Evolutionary conservation across 2,888 invertebrate species (phyloP).

Genomic region (Microplitis deprimator): DNA sequence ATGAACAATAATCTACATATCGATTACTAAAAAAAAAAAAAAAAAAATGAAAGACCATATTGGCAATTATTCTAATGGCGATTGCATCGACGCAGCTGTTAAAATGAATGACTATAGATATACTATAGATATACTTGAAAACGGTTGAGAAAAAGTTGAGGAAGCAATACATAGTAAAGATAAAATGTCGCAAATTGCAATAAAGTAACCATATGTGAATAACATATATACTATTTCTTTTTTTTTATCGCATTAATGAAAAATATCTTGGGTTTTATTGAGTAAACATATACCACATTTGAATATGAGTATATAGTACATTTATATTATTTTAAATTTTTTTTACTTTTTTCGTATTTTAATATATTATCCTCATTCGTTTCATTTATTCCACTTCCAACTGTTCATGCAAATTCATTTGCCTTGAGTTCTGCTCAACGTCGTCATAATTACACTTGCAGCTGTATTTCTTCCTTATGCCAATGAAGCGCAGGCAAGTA

Average conservation of each 20-base stretch:
- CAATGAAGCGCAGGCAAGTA: constrained; percentile 54
- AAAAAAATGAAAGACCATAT: neutral
- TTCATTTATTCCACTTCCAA: constrained; percentile 42
- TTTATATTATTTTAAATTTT: constrained; percentile 8
- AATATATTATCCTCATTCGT: constrained; percentile 13
- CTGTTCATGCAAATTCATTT: constrained; percentile 62
- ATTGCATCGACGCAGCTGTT: neutral
- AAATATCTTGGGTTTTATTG: neutral
- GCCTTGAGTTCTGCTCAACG: constrained; percentile 47
- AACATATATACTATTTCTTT: neutral
- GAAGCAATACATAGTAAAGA: neutral
- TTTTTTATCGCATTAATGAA: neutral
- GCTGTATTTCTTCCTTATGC: constrained; percentile 53
- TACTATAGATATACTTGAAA: neutral
- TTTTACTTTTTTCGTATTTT: neutral
- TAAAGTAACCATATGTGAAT: neutral
- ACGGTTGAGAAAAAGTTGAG: neutral
- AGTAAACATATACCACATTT: neutral
- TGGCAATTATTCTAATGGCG: neutral
- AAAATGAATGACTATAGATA: neutral
- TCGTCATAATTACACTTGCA: constrained; percentile 65
- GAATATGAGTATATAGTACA: neutral
- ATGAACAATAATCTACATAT: neutral
- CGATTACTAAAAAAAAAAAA: neutral
- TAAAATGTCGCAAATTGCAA: neutral